Evolutionary conservation across 2,113 vertebrate species (phyloP).

Genomic region (Pygathrix nemaeus): DNA sequence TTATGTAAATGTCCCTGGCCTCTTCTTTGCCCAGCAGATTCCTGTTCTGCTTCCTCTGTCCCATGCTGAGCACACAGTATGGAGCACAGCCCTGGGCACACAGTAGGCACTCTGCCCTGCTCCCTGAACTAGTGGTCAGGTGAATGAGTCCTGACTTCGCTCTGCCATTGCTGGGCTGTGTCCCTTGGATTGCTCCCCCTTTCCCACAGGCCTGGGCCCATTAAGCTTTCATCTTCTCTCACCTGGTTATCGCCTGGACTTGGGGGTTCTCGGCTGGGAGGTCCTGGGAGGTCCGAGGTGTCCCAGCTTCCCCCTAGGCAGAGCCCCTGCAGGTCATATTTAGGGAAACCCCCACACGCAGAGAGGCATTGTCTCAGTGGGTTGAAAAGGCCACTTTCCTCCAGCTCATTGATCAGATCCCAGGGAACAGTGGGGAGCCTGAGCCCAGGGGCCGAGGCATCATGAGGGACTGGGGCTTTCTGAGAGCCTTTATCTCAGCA

Average conservation of each 20-base stretch:
- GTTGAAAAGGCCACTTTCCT: background rate
- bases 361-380: background rate
- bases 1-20: background rate
- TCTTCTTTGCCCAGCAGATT: background rate
- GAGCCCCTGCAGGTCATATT: background rate
- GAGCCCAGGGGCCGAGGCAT: background rate
- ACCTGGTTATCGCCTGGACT: slow-evolving; percentile 41
- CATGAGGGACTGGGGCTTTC: slow-evolving; percentile 73
- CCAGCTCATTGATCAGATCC: background rate
- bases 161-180: background rate
- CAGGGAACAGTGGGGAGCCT: background rate
- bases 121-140: background rate
- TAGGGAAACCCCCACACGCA: background rate
- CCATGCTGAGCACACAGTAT: background rate
- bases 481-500: slow-evolving; percentile 68
- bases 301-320: background rate
- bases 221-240: slow-evolving; percentile 20
- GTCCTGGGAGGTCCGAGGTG: background rate
- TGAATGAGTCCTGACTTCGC: background rate
- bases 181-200: background rate
- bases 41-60: background rate
- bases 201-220: background rate
- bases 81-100: accelerated
- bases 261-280: background rate
- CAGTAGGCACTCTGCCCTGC: background rate